Percentiles rank a stretch among this genome's conserved stretches.
These are phyloP conservation scores for Galaxea fascicularis DNA, from an alignment of 92 coral and sea anemone species.

Conservation along the genomic window DNA sequence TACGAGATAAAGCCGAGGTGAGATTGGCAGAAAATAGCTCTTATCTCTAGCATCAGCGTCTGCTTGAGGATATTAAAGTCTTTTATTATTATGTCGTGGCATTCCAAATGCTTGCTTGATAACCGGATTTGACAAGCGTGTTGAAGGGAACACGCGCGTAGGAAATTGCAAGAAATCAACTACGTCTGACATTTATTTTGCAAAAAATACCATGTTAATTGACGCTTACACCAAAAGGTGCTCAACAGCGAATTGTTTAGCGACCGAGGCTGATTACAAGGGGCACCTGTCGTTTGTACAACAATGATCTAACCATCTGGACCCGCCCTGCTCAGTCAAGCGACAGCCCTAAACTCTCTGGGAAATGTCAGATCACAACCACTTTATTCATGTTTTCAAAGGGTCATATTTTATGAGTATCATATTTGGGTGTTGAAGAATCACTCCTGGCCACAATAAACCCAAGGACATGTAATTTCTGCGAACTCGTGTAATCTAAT, in stretches of 20 bases:
- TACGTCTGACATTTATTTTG: neutral
- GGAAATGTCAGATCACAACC: conserved; percentile 28
- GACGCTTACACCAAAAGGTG: neutral
- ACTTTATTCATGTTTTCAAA: conserved; percentile 45
- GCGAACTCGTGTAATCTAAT: conserved; percentile 42
- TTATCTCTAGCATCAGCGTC: conserved; percentile 84
- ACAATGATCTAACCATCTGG: conserved; percentile 3
- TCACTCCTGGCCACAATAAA: conserved; percentile 41
- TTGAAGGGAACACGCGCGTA: conserved; percentile 36
- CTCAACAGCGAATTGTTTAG: neutral
- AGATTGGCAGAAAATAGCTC: conserved; percentile 81
- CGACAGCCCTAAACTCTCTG: conserved; percentile 19
- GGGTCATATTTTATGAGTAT: conserved; percentile 59
- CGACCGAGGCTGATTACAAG: neutral
- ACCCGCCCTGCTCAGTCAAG: conserved; percentile 27
- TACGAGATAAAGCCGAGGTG: conserved; percentile 55
- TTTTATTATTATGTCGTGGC: conserved; percentile 59
- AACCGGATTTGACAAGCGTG: conserved; percentile 35
- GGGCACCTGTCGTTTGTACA: conserved; percentile 25
- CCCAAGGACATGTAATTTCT: conserved; percentile 26
- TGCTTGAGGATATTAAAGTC: conserved; percentile 70
- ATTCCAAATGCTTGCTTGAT: conserved; percentile 51
- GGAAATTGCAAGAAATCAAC: neutral
- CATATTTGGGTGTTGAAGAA: conserved; percentile 57
- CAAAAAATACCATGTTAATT: neutral